phyloP scores from a whole-genome alignment of 2,113 vertebrate species.

The Phylloscopus trochiloides region DNA sequence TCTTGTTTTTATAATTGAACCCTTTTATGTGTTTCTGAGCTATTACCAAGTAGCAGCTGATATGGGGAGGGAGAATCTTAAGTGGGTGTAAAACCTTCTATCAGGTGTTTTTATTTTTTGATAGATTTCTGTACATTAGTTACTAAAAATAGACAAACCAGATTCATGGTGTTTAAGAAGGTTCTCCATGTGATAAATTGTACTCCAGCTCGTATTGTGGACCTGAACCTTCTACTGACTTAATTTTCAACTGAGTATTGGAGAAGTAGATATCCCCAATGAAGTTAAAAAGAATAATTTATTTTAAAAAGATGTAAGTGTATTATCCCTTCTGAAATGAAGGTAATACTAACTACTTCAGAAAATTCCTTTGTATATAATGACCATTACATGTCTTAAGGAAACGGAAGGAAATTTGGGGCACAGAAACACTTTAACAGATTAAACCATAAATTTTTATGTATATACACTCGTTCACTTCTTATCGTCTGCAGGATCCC shows the following conservation, averaged over 20 bases:
- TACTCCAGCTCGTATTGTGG: accelerated
- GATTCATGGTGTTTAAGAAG: background rate
- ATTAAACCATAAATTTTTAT: background rate
- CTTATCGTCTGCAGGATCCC: background rate
- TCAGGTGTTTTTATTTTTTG: background rate
- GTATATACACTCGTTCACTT: background rate
- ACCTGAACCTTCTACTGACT: background rate
- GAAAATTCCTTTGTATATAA: background rate
- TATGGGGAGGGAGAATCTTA: background rate
- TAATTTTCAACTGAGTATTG: background rate
- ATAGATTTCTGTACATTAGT: background rate
- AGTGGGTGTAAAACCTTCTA: background rate
- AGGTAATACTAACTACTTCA: background rate
- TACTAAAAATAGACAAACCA: background rate
- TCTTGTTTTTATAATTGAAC: background rate
- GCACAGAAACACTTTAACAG: background rate
- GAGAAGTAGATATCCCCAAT: background rate
- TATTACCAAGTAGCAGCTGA: background rate
- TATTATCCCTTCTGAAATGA: background rate
- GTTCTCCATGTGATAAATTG: background rate
- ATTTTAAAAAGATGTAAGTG: background rate
- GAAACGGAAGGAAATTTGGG: background rate
- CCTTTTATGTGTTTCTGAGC: background rate
- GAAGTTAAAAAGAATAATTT: background rate
- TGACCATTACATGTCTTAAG: background rate